These are phyloP conservation scores for Erinaceus europaeus DNA, from an alignment of 2,113 vertebrate genomes.

Conservation along the genomic window DNA sequence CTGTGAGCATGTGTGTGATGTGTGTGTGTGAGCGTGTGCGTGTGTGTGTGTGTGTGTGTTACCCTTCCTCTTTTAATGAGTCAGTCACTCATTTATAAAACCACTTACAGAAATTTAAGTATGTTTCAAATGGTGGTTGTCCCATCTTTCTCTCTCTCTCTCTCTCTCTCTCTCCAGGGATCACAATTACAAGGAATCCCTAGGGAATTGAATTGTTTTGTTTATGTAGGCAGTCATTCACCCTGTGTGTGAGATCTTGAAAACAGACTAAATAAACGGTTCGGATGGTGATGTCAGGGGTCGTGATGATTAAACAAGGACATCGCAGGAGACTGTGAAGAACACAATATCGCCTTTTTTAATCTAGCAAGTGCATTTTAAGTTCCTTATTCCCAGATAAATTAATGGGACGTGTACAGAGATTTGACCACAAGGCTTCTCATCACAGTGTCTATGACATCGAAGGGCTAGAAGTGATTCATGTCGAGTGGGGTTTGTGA, in stretches of 20 bases:
- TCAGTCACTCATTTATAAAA: slow-evolving; percentile 49
- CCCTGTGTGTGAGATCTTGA: slow-evolving; percentile 70
- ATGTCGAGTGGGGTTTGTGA: neutral
- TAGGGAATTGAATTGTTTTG: slow-evolving; percentile 74
- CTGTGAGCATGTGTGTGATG: no score
- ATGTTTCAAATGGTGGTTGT: slow-evolving; percentile 42
- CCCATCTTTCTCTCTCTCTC: neutral
- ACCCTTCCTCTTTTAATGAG: slow-evolving; percentile 12
- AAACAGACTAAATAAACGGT: slow-evolving; percentile 77
- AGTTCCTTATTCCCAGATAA: neutral
- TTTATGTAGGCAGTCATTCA: slow-evolving; percentile 77
- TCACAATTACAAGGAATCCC: slow-evolving; percentile 71
- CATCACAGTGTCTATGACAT: neutral
- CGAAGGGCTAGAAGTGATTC: neutral
- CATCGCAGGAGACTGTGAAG: slow-evolving; percentile 12
- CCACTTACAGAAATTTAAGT: slow-evolving; percentile 57
- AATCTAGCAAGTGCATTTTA: neutral
- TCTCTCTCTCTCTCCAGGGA: slow-evolving; percentile 40
- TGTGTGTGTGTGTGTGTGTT: no score
- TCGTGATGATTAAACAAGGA: slow-evolving; percentile 73
- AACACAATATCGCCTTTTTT: no score
- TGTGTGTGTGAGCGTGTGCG: no score
- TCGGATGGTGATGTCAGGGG: slow-evolving; percentile 56
- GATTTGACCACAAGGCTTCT: neutral
- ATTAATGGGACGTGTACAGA: neutral